phyloP scores from a whole-genome alignment of 2,113 vertebrate genomes.

The Dermatemys mawii region DNA sequence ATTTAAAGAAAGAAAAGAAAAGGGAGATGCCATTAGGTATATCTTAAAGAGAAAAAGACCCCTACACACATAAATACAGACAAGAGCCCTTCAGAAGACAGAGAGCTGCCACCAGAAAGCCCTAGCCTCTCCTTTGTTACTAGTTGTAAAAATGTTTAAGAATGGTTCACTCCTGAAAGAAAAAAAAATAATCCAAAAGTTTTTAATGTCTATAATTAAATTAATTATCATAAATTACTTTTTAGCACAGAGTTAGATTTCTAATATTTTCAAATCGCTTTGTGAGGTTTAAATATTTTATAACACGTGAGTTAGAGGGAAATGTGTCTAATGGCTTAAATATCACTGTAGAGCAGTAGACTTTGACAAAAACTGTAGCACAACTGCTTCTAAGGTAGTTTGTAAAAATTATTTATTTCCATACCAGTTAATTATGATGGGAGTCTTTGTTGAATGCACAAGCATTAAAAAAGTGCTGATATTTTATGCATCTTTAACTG shows the following conservation, averaged over 20 bases:
- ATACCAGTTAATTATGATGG: constrained; percentile 91
- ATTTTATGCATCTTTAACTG: constrained; percentile 92
- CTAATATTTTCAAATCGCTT: constrained; percentile 83
- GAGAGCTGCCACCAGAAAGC: constrained; percentile 33
- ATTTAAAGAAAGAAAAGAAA: neutral
- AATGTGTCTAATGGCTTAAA: constrained; percentile 81
- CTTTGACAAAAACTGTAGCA: constrained; percentile 84
- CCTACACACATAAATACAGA: constrained; percentile 23
- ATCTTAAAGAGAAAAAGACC: neutral
- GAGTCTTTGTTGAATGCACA: constrained; percentile 91
- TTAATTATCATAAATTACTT: constrained; percentile 83
- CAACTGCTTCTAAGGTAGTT: constrained; percentile 89
- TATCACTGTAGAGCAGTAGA: constrained; percentile 79
- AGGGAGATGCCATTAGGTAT: constrained; percentile 9
- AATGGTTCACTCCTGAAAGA: neutral
- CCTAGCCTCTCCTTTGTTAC: constrained; percentile 27
- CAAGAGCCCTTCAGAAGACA: constrained; percentile 44
- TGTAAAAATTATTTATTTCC: constrained; percentile 92
- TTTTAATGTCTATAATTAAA: constrained; percentile 78
- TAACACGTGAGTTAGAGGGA: constrained; percentile 77
- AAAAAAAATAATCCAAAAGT: constrained; percentile 39
- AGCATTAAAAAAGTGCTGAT: constrained; percentile 90
- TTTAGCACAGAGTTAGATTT: constrained; percentile 80
- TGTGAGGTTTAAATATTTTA: constrained; percentile 86
- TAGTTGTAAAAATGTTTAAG: constrained; percentile 42